Conservation (phyloP, 2,888 invertebrate species). For the Callyntrura sp. region DNA sequence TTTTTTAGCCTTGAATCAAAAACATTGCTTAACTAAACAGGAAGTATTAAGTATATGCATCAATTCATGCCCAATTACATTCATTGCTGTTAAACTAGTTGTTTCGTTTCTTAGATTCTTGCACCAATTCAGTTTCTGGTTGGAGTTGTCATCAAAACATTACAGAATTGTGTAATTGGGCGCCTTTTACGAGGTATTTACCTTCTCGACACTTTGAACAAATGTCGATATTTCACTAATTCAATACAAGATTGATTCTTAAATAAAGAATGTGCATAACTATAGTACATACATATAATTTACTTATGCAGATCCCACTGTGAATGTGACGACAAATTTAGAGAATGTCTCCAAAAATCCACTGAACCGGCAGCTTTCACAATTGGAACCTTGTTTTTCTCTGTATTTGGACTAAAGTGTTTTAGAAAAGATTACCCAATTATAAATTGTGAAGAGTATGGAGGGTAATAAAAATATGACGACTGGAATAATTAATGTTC, state of each 20-base stretch:
- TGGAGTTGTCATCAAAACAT: conserved; percentile 83
- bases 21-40: too few species aligned
- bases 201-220: too few species aligned
- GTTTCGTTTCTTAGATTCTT: conserved; percentile 62
- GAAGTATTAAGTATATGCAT: too few species aligned
- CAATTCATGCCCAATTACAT: too few species aligned
- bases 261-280: too few species aligned
- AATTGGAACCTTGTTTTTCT: conserved; percentile 91
- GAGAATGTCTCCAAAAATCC: conserved; percentile 89
- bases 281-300: too few species aligned
- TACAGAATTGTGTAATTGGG: conserved; percentile 89
- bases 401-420: conserved; percentile 90
- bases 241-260: too few species aligned
- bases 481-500: neutral
- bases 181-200: conserved; percentile 88
- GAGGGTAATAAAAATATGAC: conserved; percentile 83
- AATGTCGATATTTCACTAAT: too few species aligned
- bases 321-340: conserved; percentile 90
- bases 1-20: too few species aligned
- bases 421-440: conserved; percentile 87
- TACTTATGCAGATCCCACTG: conserved; percentile 88
- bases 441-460: conserved; percentile 80
- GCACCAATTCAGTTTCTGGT: conserved; percentile 77
- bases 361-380: conserved; percentile 90
- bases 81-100: neutral